Percentiles rank a stretch among this genome's conserved stretches.
Evolutionary conservation across 2,113 vertebrate species (phyloP).

Genomic region (Zosterops borbonicus): DNA sequence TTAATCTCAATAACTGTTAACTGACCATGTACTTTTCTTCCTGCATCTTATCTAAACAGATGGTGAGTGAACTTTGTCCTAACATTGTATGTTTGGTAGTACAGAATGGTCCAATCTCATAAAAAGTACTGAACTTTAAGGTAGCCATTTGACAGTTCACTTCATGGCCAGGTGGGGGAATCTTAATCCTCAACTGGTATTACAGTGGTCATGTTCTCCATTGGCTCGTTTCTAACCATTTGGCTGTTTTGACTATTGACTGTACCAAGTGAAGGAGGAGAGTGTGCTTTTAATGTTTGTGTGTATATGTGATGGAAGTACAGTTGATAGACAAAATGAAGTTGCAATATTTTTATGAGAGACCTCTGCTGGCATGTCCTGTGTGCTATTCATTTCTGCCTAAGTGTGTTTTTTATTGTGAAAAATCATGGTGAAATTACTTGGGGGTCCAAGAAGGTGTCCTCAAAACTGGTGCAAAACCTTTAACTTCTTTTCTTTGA

Average conservation of each 20-base stretch:
- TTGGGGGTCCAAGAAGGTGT: conserved; percentile 30
- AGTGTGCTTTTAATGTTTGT: neutral
- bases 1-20: conserved; percentile 56
- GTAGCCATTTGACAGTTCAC: conserved; percentile 20
- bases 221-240: neutral
- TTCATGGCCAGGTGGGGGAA: conserved; percentile 15
- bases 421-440: neutral
- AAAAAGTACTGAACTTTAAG: conserved; percentile 70
- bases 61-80: conserved; percentile 83
- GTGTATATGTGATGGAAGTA: neutral
- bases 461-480: neutral
- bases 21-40: conserved; percentile 69
- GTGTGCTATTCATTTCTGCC: conserved; percentile 63
- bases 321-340: conserved; percentile 59
- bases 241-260: conserved; percentile 62
- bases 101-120: conserved; percentile 75
- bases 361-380: conserved; percentile 75
- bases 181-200: neutral
- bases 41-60: conserved; percentile 82
- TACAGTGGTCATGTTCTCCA: neutral
- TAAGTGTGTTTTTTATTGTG: conserved; percentile 49
- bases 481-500: neutral
- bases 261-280: conserved; percentile 43
- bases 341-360: conserved; percentile 74
- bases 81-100: conserved; percentile 56